A percentile compares a stretch with the other conserved stretches of the same genome.
Evolutionary conservation across 2,888 invertebrate genomes (phyloP).

Genomic region (Brenthis ino): DNA sequence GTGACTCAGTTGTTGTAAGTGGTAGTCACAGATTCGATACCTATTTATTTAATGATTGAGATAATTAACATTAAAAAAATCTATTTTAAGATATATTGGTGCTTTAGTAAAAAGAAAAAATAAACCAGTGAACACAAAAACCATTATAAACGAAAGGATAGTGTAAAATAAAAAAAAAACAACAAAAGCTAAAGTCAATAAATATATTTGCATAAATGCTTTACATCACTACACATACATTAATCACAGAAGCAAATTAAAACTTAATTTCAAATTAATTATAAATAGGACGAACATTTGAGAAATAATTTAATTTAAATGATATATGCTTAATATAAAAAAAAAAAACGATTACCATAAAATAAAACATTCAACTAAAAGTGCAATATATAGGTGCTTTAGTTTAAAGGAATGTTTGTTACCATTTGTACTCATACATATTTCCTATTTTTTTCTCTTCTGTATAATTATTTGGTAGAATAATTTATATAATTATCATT

Average conservation of each 20-base stretch:
- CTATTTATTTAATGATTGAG: too few relatives aligned
- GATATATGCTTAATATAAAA: neutral
- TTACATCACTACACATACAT: constrained; percentile 43
- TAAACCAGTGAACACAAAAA: constrained; percentile 30
- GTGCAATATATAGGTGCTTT: neutral
- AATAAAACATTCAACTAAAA: neutral
- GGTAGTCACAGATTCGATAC: too few relatives aligned
- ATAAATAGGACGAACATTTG: constrained; percentile 17
- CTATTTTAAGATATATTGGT: neutral
- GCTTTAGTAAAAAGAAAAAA: constrained; percentile 3
- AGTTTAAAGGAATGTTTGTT: too few relatives aligned
- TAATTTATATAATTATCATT: too few relatives aligned
- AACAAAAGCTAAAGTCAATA: constrained; percentile 69
- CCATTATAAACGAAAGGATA: constrained; percentile 41
- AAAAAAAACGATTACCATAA: neutral
- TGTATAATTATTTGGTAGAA: too few relatives aligned
- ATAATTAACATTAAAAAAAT: neutral
- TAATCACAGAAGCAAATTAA: constrained; percentile 50
- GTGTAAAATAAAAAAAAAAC: constrained; percentile 64
- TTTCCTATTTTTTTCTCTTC: neutral
- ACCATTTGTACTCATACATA: too few relatives aligned
- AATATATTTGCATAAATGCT: constrained; percentile 64
- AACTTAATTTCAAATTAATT: constrained; percentile 39
- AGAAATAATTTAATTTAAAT: constrained; percentile 11
- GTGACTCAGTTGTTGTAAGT: too few relatives aligned